Evolutionary conservation across 2,113 vertebrate species (phyloP).

Genomic region (Channa argus): DNA sequence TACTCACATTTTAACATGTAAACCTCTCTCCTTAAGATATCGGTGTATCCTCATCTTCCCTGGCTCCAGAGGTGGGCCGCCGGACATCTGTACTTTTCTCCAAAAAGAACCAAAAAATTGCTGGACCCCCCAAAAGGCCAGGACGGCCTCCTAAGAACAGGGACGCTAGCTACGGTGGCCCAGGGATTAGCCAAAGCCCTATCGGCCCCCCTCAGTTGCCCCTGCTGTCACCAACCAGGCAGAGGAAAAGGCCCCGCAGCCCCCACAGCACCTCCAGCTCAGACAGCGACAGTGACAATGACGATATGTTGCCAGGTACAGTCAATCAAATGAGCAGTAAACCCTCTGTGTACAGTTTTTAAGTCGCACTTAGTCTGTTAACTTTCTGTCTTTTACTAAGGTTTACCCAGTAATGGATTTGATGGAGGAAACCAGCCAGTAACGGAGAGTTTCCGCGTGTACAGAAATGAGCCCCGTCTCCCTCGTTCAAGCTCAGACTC

Average conservation of each 20-base stretch:
- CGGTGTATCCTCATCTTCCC: slow-evolving; percentile 89
- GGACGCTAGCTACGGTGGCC: slow-evolving; percentile 85
- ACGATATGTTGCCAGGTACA: slow-evolving; percentile 79
- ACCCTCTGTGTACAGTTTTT: background rate
- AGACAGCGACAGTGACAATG: slow-evolving; percentile 93
- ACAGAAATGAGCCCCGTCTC: slow-evolving; percentile 94
- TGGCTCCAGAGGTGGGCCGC: slow-evolving; percentile 95
- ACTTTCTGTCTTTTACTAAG: slow-evolving; percentile 64
- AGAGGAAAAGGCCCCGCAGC: slow-evolving; percentile 92
- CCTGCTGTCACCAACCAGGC: slow-evolving; percentile 86
- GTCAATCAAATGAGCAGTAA: fast-evolving
- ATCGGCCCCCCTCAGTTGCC: slow-evolving; percentile 95
- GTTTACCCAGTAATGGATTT: slow-evolving; percentile 95
- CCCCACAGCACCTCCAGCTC: slow-evolving; percentile 94
- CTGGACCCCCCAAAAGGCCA: slow-evolving; percentile 94
- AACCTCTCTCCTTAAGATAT: slow-evolving; percentile 81
- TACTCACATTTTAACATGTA: slow-evolving; percentile 1
- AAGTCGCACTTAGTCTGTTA: background rate
- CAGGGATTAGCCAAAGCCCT: slow-evolving; percentile 89
- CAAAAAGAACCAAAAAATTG: slow-evolving; percentile 97
- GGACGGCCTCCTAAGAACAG: slow-evolving; percentile 97
- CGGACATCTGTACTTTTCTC: slow-evolving; percentile 98
- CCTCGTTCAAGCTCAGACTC: slow-evolving; percentile 98
- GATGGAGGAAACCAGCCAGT: slow-evolving; percentile 93
- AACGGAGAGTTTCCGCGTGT: slow-evolving; percentile 97